phyloP scores from a whole-genome alignment of 2,113 vertebrate species.

The Motacilla alba region DNA sequence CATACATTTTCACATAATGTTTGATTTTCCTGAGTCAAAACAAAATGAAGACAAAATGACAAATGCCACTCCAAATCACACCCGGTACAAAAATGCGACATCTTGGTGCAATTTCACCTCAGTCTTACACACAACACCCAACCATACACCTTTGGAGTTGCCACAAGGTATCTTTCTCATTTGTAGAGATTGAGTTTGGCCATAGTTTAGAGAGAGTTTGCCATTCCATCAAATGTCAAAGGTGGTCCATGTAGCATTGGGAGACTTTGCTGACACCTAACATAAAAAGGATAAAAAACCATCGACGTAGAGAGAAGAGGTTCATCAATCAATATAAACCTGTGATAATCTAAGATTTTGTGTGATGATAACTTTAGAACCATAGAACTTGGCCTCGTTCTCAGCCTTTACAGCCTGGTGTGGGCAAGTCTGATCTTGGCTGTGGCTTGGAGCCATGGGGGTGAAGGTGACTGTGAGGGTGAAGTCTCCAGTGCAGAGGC shows the following conservation, averaged over 20 bases:
- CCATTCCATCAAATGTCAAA: background rate
- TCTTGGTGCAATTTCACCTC: too few species aligned
- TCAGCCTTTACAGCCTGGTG: background rate
- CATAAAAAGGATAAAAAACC: background rate
- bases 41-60: too few species aligned
- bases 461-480: background rate
- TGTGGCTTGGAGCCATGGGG: background rate
- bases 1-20: too few species aligned
- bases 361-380: background rate
- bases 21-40: too few species aligned
- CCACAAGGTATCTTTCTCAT: background rate
- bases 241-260: background rate
- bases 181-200: background rate
- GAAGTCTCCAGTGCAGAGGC: background rate
- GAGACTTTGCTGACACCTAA: background rate
- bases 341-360: background rate
- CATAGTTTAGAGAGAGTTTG: background rate
- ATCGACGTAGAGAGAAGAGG: background rate
- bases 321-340: background rate
- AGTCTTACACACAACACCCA: background rate
- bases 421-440: background rate
- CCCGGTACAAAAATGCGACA: too few species aligned
- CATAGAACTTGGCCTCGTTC: background rate
- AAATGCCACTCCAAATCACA: too few species aligned
- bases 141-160: background rate